phyloP scores from a whole-genome alignment of 2,113 vertebrate genomes.

The Cyprinodon brontotheroides region DNA sequence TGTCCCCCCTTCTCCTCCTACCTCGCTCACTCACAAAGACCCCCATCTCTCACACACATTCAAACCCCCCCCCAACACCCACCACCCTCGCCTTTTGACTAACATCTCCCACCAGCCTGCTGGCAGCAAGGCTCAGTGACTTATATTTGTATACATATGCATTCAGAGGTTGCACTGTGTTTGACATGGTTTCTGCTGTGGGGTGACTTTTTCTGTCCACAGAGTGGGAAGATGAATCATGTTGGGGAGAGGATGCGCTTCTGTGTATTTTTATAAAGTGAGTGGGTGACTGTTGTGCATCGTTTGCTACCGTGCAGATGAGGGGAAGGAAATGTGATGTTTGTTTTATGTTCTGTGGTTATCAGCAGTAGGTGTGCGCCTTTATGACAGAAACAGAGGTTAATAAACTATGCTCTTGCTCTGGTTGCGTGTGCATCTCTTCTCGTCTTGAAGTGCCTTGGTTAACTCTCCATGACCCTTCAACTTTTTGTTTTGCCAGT shows the following conservation, averaged over 20 bases:
- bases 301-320: constrained; percentile 30
- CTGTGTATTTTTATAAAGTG: constrained; percentile 65
- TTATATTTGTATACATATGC: constrained; percentile 24
- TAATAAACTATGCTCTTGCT: constrained; percentile 1
- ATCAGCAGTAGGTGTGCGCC: constrained; percentile 15
- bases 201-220: constrained; percentile 62
- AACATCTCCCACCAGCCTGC: constrained; percentile 77
- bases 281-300: constrained; percentile 69
- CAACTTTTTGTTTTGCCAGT: neutral
- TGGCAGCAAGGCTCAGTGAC: constrained; percentile 47
- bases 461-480: neutral
- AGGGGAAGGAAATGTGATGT: constrained; percentile 39
- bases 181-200: constrained; percentile 66
- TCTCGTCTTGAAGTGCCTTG: neutral
- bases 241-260: constrained; percentile 55
- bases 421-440: neutral
- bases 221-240: constrained; percentile 64
- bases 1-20: constrained; percentile 71
- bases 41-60: constrained; percentile 55
- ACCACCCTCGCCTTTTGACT: constrained; percentile 76
- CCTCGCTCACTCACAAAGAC: constrained; percentile 72
- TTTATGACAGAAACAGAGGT: constrained; percentile 16
- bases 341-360: constrained; percentile 39
- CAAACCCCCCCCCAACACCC: constrained; percentile 65
- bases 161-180: constrained; percentile 52